Conservation (phyloP, 2,888 invertebrate species). For the Plutella xylostella region DNA sequence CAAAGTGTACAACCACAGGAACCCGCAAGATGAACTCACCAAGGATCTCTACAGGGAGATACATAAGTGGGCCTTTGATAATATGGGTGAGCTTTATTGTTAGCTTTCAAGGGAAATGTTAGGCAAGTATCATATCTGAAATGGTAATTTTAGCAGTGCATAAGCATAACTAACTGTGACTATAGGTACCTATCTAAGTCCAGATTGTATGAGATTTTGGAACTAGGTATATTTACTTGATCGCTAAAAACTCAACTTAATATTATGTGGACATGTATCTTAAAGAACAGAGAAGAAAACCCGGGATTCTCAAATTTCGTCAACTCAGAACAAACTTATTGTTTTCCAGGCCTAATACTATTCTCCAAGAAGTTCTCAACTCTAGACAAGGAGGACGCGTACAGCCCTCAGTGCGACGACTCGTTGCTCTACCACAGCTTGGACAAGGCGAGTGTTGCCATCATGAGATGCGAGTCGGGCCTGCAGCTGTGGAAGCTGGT, state of each 20-base stretch:
- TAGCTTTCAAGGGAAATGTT: neutral
- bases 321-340: too few species aligned
- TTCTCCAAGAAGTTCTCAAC: conserved; percentile 74
- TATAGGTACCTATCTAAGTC: too few species aligned
- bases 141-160: too few species aligned
- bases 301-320: too few species aligned
- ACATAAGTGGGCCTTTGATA: conserved; percentile 78
- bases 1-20: conserved; percentile 66
- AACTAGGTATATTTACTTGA: too few species aligned
- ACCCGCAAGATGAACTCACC: conserved; percentile 73
- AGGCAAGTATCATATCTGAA: too few species aligned
- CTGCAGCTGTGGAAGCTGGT: conserved; percentile 75
- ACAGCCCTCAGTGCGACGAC: conserved; percentile 64
- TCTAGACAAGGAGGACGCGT: conserved; percentile 59
- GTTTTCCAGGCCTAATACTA: conserved; percentile 45
- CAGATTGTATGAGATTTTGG: too few species aligned
- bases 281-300: too few species aligned
- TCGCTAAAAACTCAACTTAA: too few species aligned
- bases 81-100: conserved; percentile 65
- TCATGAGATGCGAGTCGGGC: conserved; percentile 73
- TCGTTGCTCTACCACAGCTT: conserved; percentile 70
- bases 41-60: conserved; percentile 69
- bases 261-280: too few species aligned
- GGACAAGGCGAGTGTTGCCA: conserved; percentile 67
- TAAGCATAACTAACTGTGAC: too few species aligned